These are phyloP conservation scores for Deladenus siricidicola DNA, from an alignment of 2,888 invertebrate genomes.

Conservation along the genomic window DNA sequence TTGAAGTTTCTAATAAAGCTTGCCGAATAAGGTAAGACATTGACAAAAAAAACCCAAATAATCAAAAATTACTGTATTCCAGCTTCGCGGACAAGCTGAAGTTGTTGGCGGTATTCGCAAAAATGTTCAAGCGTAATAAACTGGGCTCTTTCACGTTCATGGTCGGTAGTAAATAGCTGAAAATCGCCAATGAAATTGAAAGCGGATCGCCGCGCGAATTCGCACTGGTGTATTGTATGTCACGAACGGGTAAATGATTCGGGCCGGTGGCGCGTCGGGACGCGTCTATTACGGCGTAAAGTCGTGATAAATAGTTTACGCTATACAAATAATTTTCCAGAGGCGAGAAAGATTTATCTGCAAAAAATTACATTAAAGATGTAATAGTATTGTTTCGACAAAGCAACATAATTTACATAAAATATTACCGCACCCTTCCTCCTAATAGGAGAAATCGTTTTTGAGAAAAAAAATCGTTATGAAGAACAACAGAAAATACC, in stretches of 20 bases:
- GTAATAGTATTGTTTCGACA: too few relatives aligned
- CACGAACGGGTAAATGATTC: not conserved
- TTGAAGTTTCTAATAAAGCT: too few relatives aligned
- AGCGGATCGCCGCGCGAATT: not conserved
- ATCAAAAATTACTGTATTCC: slow-evolving; percentile 7
- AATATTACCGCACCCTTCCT: too few relatives aligned
- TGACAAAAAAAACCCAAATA: not conserved
- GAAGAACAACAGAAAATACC: too few relatives aligned
- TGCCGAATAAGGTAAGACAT: too few relatives aligned
- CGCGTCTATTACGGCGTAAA: not conserved
- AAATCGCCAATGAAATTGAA: not conserved
- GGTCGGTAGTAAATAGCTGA: not conserved
- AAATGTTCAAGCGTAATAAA: slow-evolving; percentile 1
- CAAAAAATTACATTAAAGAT: not conserved
- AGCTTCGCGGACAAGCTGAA: slow-evolving; percentile 13
- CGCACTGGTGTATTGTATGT: not conserved
- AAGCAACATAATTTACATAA: too few relatives aligned
- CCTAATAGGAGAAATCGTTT: too few relatives aligned
- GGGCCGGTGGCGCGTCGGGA: not conserved
- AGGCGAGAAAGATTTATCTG: not conserved
- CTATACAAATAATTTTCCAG: slow-evolving; percentile 8
- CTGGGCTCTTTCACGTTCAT: slow-evolving; percentile 4
- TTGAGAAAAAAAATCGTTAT: too few relatives aligned
- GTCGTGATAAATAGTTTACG: not conserved
- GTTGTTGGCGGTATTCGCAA: slow-evolving; percentile 7